Evolutionary conservation across 2,888 invertebrate genomes (phyloP).

Genomic region (Halictus quadricinctus): DNA sequence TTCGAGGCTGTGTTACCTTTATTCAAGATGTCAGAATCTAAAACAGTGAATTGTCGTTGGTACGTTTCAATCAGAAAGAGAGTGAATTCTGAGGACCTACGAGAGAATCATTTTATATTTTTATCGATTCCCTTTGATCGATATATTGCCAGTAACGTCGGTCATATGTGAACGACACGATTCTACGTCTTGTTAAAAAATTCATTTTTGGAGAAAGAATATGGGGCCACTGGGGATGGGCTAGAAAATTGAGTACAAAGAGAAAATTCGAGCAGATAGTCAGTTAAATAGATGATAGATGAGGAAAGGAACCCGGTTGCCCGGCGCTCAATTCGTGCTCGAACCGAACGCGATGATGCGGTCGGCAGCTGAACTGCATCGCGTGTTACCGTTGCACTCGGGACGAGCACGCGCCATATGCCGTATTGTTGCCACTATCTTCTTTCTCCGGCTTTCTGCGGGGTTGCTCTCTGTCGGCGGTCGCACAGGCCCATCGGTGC

Average conservation of each 20-base stretch:
- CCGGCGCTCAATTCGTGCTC: conserved; percentile 45
- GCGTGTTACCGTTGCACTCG: conserved; percentile 63
- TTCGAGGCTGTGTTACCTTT: no score
- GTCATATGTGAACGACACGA: no score
- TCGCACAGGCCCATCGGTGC: conserved; percentile 25
- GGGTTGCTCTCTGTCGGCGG: conserved; percentile 18
- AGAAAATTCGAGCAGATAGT: neutral
- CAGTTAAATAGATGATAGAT: neutral
- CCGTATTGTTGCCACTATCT: conserved; percentile 65
- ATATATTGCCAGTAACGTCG: no score
- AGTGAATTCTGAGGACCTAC: neutral
- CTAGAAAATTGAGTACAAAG: neutral
- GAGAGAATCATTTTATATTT: neutral
- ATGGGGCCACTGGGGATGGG: neutral
- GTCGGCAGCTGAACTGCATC: conserved; percentile 71
- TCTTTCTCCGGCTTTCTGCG: conserved; percentile 32
- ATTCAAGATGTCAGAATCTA: no score
- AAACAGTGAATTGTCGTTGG: no score
- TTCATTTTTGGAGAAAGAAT: neutral
- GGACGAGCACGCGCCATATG: conserved; percentile 73
- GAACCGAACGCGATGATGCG: conserved; percentile 63
- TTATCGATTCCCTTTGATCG: no score
- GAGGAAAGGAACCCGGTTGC: conserved; percentile 40
- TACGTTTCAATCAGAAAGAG: neutral
- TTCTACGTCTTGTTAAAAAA: neutral